Base-by-base conservation (phyloP, 1,140 invertebrate genomes). In the Lineus longissimus region DNA sequence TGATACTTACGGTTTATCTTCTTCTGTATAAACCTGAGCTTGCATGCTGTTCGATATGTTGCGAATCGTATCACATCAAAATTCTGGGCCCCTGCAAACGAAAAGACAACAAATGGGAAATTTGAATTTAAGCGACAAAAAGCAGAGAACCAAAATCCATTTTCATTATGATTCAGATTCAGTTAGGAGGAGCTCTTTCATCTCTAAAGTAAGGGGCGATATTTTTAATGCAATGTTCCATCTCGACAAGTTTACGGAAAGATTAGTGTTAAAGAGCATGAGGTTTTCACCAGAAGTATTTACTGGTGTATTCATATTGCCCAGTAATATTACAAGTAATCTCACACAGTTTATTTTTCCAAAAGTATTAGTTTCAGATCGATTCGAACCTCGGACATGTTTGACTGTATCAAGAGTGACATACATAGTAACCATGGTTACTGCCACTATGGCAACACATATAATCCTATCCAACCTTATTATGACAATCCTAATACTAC, bases 11-110 rank as follows among this genome's bases (percentile, higher is more conserved):
- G 76, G 64, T 95, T 94, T 64, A 94, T 93, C 84, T 95, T 95
- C 82, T 95, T 97, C 81, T 98, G 96, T 69, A 98, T 92, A 83
- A 95, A 98, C 78, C 95, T 86, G 19, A 98, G 83, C 84, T 99
- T 98, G 73, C 92, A 96, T 0, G 96, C 95, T 31, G 95, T 97
- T 64, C 96, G 86, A 80, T 99, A 98, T 6, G 94, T 96, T 56
- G 95, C 92, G 83, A 98, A 98, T 71, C 95, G 86, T 69, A 98
- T 98, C 55, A 91, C 88, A 81, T 98, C 94, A 81, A 93, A 97
- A 81, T 96, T 94, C 79, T 96, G 93, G 63, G 91, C 87, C 65
- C 92, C 85, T 86, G 68, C 58, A 65, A 64, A 30, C 68, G 55
- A 36, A 58, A 33, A 62, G 29, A 45, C 23, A 55, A 19, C 60